Percentiles rank a stretch among this genome's conserved stretches.
phyloP scores from a whole-genome alignment of 1,140 invertebrate genomes.

The Calephelis nemesis region DNA sequence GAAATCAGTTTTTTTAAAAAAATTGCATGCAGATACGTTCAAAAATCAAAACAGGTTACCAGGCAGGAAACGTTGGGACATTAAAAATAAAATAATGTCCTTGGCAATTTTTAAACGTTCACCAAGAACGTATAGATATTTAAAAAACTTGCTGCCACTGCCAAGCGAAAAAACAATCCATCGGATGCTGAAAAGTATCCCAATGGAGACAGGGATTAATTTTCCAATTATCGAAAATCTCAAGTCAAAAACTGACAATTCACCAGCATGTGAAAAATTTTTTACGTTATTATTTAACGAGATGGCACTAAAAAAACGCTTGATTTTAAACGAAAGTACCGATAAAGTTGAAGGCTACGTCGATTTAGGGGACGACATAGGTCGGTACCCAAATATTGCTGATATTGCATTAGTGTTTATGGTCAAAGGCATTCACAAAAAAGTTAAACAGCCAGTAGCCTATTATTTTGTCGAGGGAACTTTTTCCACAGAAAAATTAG shows the following conservation, averaged over 20 bases:
- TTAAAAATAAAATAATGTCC: not conserved
- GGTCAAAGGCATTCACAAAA: no score
- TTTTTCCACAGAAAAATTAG: no score
- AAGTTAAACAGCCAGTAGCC: no score
- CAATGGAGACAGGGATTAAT: constrained; percentile 24
- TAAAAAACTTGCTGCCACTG: no score
- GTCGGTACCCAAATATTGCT: no score
- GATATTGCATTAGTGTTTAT: no score
- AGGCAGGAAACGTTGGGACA: not conserved
- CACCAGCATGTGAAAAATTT: constrained; percentile 25
- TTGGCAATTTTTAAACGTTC: no score
- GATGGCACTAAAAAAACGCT: constrained; percentile 36
- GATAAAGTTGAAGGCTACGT: constrained; percentile 40
- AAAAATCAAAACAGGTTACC: not conserved
- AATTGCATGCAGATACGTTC: no score
- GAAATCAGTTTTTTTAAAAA: no score
- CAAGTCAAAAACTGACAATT: constrained; percentile 20
- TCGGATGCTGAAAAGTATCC: constrained; percentile 1
- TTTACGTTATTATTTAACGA: constrained; percentile 40
- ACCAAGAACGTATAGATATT: no score
- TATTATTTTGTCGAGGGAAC: no score
- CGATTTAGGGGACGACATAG: constrained; percentile 32
- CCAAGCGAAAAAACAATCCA: constrained; percentile 26
- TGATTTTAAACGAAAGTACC: constrained; percentile 32
- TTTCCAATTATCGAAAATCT: constrained; percentile 13